phyloP scores from a whole-genome alignment of 2,113 vertebrate species.

The Phylloscopus whistleri region DNA sequence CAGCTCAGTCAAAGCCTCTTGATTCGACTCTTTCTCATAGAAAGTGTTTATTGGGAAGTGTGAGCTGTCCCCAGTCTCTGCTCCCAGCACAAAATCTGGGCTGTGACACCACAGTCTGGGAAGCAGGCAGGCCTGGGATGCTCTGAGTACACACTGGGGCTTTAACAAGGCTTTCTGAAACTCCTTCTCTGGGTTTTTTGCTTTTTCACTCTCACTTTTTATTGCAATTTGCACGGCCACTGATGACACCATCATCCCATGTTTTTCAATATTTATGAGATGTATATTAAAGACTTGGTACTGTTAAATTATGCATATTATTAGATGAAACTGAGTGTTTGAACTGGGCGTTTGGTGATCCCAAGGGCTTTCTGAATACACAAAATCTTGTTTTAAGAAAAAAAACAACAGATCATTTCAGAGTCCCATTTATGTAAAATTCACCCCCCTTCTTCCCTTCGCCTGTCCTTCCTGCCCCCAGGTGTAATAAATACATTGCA shows the following conservation, averaged over 20 bases:
- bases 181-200: background rate
- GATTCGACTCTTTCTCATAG: background rate
- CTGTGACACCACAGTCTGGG: background rate
- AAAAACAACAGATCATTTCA: background rate
- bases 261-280: background rate
- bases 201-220: rapidly evolving
- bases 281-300: background rate
- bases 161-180: background rate
- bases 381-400: background rate
- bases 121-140: background rate
- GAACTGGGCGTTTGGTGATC: background rate
- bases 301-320: background rate
- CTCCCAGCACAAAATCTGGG: background rate
- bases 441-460: background rate
- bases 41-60: background rate
- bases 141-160: background rate
- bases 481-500: background rate
- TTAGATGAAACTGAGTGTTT: background rate
- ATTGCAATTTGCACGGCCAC: background rate
- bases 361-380: background rate
- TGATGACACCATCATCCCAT: background rate
- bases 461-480: background rate
- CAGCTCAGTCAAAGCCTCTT: background rate
- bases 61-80: background rate
- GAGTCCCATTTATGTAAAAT: background rate